Evolutionary conservation across 2,888 invertebrate genomes (phyloP).

Genomic region (Neoaliturus tenellus): DNA sequence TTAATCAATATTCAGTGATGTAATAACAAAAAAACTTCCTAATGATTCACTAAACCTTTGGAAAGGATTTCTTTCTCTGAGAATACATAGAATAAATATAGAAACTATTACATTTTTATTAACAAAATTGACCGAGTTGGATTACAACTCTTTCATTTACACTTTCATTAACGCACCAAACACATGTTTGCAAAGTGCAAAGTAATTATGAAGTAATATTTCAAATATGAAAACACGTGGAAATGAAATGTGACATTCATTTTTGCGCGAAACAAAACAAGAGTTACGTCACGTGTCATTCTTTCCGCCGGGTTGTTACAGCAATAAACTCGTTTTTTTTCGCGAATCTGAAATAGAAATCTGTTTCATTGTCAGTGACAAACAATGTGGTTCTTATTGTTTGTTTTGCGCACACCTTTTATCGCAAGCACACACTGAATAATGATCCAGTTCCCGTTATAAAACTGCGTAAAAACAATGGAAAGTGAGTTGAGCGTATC

Average conservation of each 20-base stretch:
- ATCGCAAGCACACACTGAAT: conserved; percentile 43
- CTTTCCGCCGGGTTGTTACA: not conserved
- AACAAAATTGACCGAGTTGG: too few species aligned
- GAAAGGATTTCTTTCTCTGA: too few species aligned
- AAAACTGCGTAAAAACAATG: conserved; percentile 37
- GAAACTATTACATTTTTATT: too few species aligned
- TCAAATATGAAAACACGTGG: not conserved
- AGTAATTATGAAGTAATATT: conserved; percentile 7
- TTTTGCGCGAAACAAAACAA: conserved; percentile 5
- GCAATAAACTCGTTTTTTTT: conserved; percentile 17
- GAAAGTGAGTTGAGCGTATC: conserved; percentile 37
- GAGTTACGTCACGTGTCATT: conserved; percentile 30
- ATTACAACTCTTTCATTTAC: not conserved
- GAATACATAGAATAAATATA: too few species aligned
- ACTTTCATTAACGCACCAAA: not conserved
- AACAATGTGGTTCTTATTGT: conserved; percentile 38
- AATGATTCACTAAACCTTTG: too few species aligned
- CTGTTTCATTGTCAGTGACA: conserved; percentile 44
- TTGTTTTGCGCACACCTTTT: conserved; percentile 32
- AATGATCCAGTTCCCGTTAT: conserved; percentile 34
- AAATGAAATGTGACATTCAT: not conserved
- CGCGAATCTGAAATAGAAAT: conserved; percentile 48
- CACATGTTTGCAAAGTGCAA: not conserved
- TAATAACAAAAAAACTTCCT: too few species aligned
- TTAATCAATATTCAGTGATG: too few species aligned